Evolutionary conservation across 2,113 vertebrate species (phyloP), one percentile per base, ranked within the genome.

Genomic region (Cynoglossus semilaevis): DNA sequence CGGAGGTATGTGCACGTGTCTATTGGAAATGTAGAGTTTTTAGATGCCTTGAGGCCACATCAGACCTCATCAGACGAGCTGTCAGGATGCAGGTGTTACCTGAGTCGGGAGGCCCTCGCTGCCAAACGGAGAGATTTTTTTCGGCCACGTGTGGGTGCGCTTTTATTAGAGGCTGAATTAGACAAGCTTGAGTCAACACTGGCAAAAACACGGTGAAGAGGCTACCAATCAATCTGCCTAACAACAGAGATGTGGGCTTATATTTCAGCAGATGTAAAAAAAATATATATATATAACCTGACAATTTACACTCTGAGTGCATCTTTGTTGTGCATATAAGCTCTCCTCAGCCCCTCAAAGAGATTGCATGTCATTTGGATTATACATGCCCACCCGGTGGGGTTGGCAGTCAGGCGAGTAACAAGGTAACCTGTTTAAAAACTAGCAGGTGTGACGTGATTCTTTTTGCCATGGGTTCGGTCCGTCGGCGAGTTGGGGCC

Each of bases 141-240:
- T 62, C 22, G 3, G 11, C 53, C 18, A 3, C 16, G 18, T 43
- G 34, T 51, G 44, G 44, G 49, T 51, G 15, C 13, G 46, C 34
- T 63, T 57, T 44, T n/a, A 74, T 68, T 69, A 75, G 80, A 80
- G 80, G 80, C 72, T 72, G 84, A 67, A 67, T 6, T 17, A 62
- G 79, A 85, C 70, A 75, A 81, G 87, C 84, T 57, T 18, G 46
- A 78, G 67, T 68, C 1, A 79, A 82, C 79, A 73, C 61, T 43
- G 0, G 15, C 49, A 38, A 79, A 79, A 81, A 58, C 11, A 15
- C 50, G 8, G 38, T 54, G 72, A 73, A 49, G 35, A 52, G 53
- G 66, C 69, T 62, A 67, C 46, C 75, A 59, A 70, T 44, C 67
- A 57, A 61, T 58, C 64, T 47, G 58, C 71, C 63, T 57, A 64